Conservation (phyloP, 2,888 invertebrate species). For the Aproaerema taeniolella region DNA sequence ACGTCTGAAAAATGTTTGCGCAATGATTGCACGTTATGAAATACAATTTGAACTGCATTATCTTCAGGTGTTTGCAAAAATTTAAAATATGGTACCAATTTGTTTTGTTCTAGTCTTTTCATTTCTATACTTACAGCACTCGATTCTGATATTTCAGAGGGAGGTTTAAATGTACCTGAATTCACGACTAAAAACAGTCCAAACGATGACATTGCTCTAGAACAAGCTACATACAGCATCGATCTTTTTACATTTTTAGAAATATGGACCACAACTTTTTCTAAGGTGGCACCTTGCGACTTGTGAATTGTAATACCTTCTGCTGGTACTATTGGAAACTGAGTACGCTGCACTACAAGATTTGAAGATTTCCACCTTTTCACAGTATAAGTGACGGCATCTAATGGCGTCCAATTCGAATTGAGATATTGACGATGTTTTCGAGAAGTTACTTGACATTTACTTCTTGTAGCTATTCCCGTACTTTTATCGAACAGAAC, state of each 20-base stretch:
- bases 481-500: not conserved
- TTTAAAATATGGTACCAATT: too few relatives aligned
- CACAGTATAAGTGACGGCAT: not conserved
- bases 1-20: too few relatives aligned
- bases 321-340: not conserved
- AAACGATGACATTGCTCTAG: not conserved
- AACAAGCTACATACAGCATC: too few relatives aligned
- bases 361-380: not conserved
- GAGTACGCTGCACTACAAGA: not conserved
- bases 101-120: too few relatives aligned
- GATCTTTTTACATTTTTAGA: not conserved
- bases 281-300: not conserved
- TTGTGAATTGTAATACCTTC: not conserved
- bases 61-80: too few relatives aligned
- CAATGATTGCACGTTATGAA: too few relatives aligned
- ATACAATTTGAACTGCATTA: too few relatives aligned
- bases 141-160: too few relatives aligned
- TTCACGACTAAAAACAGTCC: not conserved
- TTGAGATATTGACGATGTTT: not conserved
- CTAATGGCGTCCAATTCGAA: not conserved
- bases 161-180: not conserved
- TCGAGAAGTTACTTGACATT: not conserved
- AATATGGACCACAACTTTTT: not conserved
- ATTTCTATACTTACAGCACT: too few relatives aligned
- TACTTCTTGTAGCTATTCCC: not conserved